Evolutionary conservation across 2,888 invertebrate species (phyloP).

Genomic region (Dasysyrphus tricinctus): DNA sequence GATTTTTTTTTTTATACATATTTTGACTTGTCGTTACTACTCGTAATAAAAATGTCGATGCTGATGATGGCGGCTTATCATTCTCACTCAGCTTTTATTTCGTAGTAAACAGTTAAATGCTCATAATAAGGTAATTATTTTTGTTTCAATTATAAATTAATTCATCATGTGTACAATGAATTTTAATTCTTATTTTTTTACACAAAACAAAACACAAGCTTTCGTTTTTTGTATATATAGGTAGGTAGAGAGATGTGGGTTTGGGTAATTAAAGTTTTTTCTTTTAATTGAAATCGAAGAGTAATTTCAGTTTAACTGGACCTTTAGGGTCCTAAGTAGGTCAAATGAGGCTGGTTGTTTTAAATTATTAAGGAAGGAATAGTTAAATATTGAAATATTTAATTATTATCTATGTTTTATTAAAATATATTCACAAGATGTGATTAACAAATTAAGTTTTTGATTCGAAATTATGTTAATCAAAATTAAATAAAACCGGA

Average conservation of each 20-base stretch:
- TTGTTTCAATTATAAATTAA: constrained; percentile 60
- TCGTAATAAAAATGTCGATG: neutral
- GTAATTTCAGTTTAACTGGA: no score
- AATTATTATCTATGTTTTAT: no score
- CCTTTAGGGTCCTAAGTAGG: no score
- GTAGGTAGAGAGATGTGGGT: no score
- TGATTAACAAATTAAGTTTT: neutral
- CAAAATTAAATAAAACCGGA: no score
- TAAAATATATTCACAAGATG: no score
- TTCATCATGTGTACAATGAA: constrained; percentile 43
- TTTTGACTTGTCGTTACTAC: constrained; percentile 15
- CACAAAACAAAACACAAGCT: neutral
- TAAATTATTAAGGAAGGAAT: no score
- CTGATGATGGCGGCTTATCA: constrained; percentile 41
- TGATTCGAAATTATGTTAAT: no score
- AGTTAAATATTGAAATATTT: no score
- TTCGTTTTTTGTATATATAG: neutral
- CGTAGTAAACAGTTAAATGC: constrained; percentile 64
- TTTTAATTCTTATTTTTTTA: neutral
- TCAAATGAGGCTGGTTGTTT: no score
- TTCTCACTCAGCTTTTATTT: constrained; percentile 40
- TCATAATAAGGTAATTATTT: constrained; percentile 64
- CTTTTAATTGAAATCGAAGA: no score
- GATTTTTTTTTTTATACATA: constrained; percentile 46
- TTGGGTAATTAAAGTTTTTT: no score